Percentiles rank a stretch among this genome's conserved stretches.
Conservation (phyloP, 2,113 vertebrate genomes). For the Vulpes ferrilata region DNA sequence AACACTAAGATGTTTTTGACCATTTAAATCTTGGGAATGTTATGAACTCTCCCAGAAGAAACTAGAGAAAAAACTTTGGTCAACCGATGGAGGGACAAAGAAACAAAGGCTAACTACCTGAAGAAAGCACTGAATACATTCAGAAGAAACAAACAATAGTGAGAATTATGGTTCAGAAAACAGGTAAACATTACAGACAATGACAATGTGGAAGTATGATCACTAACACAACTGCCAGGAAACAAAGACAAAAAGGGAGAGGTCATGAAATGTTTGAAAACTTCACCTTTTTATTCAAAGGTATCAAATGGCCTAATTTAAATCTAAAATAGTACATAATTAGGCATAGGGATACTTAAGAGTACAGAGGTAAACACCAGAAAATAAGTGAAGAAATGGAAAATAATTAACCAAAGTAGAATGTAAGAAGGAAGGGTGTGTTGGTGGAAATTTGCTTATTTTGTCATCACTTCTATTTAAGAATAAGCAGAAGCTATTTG, state of each 20-base stretch:
- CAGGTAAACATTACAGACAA: neutral
- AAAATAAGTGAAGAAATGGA: neutral
- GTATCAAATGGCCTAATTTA: neutral
- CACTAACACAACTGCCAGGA: accelerated
- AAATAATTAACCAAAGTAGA: neutral
- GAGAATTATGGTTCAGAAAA: neutral
- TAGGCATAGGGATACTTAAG: neutral
- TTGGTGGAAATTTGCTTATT: neutral
- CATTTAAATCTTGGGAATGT: neutral
- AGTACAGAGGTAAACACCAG: neutral
- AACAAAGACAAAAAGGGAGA: neutral
- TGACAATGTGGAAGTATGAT: neutral
- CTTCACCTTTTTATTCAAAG: neutral
- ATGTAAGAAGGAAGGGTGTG: neutral
- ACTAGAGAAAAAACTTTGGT: neutral
- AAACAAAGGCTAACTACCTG: neutral
- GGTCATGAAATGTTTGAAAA: neutral
- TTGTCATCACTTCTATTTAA: neutral
- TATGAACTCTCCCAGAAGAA: neutral
- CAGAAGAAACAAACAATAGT: neutral
- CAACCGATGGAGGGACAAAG: neutral
- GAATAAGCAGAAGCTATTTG: neutral
- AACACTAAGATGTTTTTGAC: neutral
- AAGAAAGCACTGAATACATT: neutral
- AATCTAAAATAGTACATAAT: neutral